Evolutionary conservation across 2,797 vertebrate species (phyloP), one percentile per base, ranked within the genome.

Genomic region (Microcaecilia unicolor): DNA sequence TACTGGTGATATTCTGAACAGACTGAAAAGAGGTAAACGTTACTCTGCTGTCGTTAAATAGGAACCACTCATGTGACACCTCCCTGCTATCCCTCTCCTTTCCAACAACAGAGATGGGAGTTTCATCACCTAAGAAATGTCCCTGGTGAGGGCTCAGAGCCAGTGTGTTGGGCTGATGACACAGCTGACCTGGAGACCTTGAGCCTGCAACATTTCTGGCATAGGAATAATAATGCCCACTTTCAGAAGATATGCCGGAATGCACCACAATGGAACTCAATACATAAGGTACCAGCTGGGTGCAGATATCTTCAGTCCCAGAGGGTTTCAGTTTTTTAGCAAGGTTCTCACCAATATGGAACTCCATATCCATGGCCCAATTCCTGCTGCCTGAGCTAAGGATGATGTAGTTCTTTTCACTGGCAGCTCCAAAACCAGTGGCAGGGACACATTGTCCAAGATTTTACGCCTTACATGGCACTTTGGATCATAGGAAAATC

Each of bases 41-140:
- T 74, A 99, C 96, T 68, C 95, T 78, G 75, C 93, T 98, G 52
- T 99, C 96, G 61, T 99, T 99, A 76, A 98, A 99, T 48, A 99
- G 81, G 79, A 97, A 89, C 96, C 96, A 99, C 18, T 98, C 92
- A 48, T 54, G 86, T 13, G 84, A 73, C 49, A 85, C 70, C 44
- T 83, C 84, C 55, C 74, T 59, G 20, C 63, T 15, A n/a, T 78
- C 66, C 19, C 63, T 55, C 27, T 86, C 82, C 27, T 83, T 82
- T 31, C 78, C 78, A 27, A 70, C 30, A 18, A 80, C 37, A 51
- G 70, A 44, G 42, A 44, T 62, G 34, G 73, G 56, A 34, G 36
- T 51, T 7, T 70, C 68, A 49, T 66, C 63, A 15, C 58, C 44
- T 35, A 74, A 51, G 19, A 71, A 25, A 10, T 58, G 67, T 25